Conservation (phyloP, 2,797 vertebrate species). For the Myotis planiceps region DNA sequence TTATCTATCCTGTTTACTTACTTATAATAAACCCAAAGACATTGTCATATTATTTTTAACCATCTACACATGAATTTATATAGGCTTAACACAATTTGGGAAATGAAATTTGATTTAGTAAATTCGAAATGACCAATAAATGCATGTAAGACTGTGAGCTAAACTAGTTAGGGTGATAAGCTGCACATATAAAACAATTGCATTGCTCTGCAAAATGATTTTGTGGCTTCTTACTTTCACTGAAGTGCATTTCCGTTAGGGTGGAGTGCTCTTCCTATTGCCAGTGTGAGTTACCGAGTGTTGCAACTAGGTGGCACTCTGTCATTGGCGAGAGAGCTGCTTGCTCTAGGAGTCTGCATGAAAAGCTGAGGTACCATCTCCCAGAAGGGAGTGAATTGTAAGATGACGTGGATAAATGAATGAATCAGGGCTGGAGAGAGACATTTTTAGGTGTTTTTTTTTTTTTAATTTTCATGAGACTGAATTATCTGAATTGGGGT, state of each 20-base stretch:
- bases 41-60: neutral
- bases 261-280: neutral
- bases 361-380: neutral
- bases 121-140: neutral
- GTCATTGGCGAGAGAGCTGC: neutral
- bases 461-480: neutral
- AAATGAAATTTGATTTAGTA: neutral
- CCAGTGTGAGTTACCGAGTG: neutral
- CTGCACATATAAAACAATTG: neutral
- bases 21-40: neutral
- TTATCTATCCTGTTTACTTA: neutral
- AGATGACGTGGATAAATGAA: neutral
- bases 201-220: neutral
- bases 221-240: neutral
- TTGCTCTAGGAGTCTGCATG: neutral
- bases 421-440: neutral
- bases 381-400: neutral
- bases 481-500: neutral
- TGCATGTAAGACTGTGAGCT: neutral
- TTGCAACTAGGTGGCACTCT: conserved; percentile 30
- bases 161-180: neutral
- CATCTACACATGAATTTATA: neutral
- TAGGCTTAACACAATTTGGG: neutral
- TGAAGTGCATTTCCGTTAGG: neutral
- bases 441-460: neutral